Percentiles rank a stretch among this genome's conserved stretches.
phyloP scores from a whole-genome alignment of 2,113 vertebrate species.

The Garra rufa region DNA sequence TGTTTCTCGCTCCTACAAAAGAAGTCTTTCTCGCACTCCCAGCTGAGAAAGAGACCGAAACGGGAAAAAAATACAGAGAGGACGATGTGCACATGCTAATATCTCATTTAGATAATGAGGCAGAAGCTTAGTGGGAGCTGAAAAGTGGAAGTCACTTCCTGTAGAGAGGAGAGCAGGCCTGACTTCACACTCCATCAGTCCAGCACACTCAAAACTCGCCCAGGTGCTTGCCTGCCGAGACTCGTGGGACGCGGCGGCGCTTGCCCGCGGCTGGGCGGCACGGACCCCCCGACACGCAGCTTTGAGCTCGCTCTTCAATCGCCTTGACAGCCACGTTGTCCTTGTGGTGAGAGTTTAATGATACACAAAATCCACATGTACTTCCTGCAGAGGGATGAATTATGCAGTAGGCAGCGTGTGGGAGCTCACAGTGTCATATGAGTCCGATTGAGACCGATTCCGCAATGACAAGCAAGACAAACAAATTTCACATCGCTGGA shows the following conservation, averaged over 20 bases:
- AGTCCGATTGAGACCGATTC: constrained; percentile 64
- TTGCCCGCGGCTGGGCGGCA: not conserved
- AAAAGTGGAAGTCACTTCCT: constrained; percentile 54
- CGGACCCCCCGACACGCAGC: constrained; percentile 33
- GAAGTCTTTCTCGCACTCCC: not conserved
- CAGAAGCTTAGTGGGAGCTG: constrained; percentile 66
- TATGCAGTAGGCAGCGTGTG: constrained; percentile 61
- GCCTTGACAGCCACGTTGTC: constrained; percentile 28
- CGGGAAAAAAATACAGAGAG: not conserved
- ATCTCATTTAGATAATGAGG: constrained; percentile 78
- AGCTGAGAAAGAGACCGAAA: not conserved
- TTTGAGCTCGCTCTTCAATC: constrained; percentile 48
- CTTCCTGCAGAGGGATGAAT: constrained; percentile 68
- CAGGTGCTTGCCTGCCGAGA: constrained; percentile 37
- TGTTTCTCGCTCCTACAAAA: not conserved
- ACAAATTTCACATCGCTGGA: constrained; percentile 68
- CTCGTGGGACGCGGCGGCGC: not conserved
- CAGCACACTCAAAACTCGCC: constrained; percentile 14
- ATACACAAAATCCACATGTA: constrained; percentile 64
- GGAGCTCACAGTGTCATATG: constrained; percentile 53
- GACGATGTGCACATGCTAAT: constrained; percentile 63
- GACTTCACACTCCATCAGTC: constrained; percentile 40
- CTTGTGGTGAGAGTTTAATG: constrained; percentile 61
- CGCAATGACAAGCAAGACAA: constrained; percentile 69
- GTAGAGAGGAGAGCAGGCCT: constrained; percentile 53